A percentile compares a stretch with the other conserved stretches of the same genome.
Evolutionary conservation across 2,113 vertebrate genomes (phyloP).

Genomic region (Nipponia nippon): DNA sequence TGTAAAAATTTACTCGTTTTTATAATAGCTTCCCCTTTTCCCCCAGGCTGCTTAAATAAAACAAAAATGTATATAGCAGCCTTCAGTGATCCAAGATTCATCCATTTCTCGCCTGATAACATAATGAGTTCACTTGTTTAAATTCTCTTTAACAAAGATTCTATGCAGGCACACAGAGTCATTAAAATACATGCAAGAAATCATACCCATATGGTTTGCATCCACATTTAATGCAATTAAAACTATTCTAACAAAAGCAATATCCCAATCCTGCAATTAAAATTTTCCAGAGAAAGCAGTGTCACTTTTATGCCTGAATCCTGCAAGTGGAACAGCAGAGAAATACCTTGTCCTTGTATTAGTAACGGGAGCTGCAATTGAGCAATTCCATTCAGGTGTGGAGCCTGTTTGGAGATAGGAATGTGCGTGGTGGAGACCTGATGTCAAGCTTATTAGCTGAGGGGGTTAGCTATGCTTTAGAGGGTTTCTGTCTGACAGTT

Average conservation of each 20-base stretch:
- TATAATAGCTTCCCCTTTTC: neutral
- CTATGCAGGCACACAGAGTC: neutral
- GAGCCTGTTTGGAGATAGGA: neutral
- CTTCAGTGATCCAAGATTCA: neutral
- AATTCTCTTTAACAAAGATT: conserved; percentile 10
- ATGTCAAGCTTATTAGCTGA: neutral
- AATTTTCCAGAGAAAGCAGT: neutral
- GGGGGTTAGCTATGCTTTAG: neutral
- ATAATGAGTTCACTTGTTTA: neutral
- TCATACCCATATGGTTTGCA: conserved; percentile 7
- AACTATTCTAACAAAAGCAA: neutral
- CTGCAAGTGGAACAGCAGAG: neutral
- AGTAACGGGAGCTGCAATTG: neutral
- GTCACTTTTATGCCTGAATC: neutral
- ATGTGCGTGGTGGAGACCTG: neutral
- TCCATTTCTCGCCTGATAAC: neutral
- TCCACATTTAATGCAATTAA: neutral
- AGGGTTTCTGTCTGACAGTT: neutral
- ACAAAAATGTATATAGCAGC: neutral
- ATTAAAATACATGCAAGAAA: neutral
- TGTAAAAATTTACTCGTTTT: neutral
- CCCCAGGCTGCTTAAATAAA: neutral
- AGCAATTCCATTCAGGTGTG: neutral
- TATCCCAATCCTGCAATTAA: neutral
- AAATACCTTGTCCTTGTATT: neutral